Conservation (phyloP, 2,888 invertebrate genomes). For the Andrena haemorrhoa region DNA sequence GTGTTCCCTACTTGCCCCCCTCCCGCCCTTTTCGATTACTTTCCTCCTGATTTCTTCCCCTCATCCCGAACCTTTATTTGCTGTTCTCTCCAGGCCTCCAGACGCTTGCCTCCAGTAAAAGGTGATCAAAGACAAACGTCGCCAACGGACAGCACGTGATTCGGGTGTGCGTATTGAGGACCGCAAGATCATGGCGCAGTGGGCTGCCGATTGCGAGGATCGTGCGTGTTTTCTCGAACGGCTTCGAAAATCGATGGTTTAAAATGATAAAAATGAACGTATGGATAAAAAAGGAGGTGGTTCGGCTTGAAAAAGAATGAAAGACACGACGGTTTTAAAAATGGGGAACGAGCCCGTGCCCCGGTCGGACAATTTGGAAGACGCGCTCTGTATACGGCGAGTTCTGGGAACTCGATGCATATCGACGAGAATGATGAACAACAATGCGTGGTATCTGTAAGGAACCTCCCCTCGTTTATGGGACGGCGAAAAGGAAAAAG, state of each 20-base stretch:
- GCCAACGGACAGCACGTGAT: conserved; percentile 39
- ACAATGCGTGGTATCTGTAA: conserved; percentile 52
- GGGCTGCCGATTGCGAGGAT: conserved; percentile 63
- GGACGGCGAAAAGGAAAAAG: not conserved
- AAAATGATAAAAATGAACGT: not conserved
- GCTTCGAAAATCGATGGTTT: conserved; percentile 9
- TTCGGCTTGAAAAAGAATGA: not conserved
- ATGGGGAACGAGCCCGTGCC: not conserved
- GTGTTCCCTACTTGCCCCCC: not conserved
- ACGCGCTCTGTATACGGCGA: conserved; percentile 52
- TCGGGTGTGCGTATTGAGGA: conserved; percentile 59
- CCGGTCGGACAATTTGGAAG: conserved; percentile 60
- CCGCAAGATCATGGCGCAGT: conserved; percentile 40
- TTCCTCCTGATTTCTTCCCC: not conserved
- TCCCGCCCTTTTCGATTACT: not conserved
- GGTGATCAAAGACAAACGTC: conserved; percentile 52
- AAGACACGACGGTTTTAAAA: not conserved
- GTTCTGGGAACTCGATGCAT: conserved; percentile 36
- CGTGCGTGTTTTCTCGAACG: conserved; percentile 44
- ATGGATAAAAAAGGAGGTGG: not conserved
- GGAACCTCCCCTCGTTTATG: conserved; percentile 8
- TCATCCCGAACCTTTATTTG: conserved; percentile 9
- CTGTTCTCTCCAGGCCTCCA: not conserved
- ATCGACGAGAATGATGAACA: conserved; percentile 47
- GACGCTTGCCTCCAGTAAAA: conserved; percentile 3